A percentile compares a stretch with the other conserved stretches of the same genome.
Conservation (phyloP, 2,797 vertebrate species). For the Neosalanx taihuensis region DNA sequence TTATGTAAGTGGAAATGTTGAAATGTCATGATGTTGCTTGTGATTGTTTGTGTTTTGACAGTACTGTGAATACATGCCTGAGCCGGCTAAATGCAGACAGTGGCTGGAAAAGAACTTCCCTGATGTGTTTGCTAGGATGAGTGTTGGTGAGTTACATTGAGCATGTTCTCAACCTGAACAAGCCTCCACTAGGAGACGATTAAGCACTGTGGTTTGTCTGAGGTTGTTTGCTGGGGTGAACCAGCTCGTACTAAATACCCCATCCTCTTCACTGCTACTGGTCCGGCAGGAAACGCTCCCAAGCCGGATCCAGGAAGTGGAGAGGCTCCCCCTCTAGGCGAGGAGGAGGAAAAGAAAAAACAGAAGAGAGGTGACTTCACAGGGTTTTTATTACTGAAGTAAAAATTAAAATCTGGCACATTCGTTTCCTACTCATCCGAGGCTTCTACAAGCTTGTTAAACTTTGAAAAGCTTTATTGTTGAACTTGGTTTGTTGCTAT, state of each 20-base stretch:
- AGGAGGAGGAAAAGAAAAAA: constrained; percentile 98
- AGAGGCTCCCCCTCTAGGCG: constrained; percentile 80
- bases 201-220: neutral
- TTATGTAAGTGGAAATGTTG: neutral
- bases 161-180: neutral
- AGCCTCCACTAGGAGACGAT: neutral
- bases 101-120: constrained; percentile 99
- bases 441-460: too few relatives aligned
- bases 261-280: constrained; percentile 39
- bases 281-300: constrained; percentile 77
- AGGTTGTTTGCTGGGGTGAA: neutral
- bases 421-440: too few relatives aligned
- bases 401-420: too few relatives aligned
- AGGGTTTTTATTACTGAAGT: neutral
- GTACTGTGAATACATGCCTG: constrained; percentile 99
- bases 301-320: constrained; percentile 82
- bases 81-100: constrained; percentile 95
- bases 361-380: constrained; percentile 87
- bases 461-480: too few relatives aligned
- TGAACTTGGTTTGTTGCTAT: too few relatives aligned
- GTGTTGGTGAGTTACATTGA: constrained; percentile 80
- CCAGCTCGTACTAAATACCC: constrained; percentile 26
- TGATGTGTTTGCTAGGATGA: constrained; percentile 93
- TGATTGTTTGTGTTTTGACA: constrained; percentile 48
- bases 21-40: neutral